Conservation (phyloP, 2,797 vertebrate species). For the Potorous gilbertii region DNA sequence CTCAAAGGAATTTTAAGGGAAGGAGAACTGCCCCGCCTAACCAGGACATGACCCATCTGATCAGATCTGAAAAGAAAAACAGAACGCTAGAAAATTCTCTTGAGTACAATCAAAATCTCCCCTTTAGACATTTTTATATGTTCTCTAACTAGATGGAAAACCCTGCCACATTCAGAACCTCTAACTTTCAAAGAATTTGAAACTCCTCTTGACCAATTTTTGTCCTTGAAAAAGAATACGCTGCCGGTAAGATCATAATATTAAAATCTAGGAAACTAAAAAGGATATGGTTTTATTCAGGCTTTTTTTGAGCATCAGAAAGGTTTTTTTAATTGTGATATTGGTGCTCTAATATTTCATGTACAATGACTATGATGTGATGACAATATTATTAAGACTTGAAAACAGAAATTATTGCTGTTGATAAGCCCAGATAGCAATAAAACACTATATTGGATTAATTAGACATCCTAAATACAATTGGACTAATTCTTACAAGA, state of each 20-base stretch:
- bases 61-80: not conserved
- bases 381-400: conserved; percentile 71
- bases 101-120: conserved; percentile 27
- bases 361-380: conserved; percentile 69
- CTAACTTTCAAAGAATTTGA: conserved; percentile 57
- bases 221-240: conserved; percentile 64
- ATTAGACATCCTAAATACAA: conserved; percentile 66
- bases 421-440: conserved; percentile 75
- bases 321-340: conserved; percentile 26
- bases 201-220: conserved; percentile 49
- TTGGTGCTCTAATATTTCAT: conserved; percentile 59
- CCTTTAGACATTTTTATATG: conserved; percentile 36
- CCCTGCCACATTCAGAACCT: conserved; percentile 35
- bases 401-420: conserved; percentile 67
- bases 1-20: not conserved
- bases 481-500: conserved; percentile 49
- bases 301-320: conserved; percentile 36
- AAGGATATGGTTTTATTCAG: conserved; percentile 45
- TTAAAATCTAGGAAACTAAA: conserved; percentile 54
- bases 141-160: conserved; percentile 49
- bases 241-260: conserved; percentile 35
- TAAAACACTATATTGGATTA: conserved; percentile 70
- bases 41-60: not conserved
- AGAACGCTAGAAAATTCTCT: not conserved
- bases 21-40: not conserved